Conservation (phyloP, 1,140 invertebrate species). For the Drosophila albomicans region DNA sequence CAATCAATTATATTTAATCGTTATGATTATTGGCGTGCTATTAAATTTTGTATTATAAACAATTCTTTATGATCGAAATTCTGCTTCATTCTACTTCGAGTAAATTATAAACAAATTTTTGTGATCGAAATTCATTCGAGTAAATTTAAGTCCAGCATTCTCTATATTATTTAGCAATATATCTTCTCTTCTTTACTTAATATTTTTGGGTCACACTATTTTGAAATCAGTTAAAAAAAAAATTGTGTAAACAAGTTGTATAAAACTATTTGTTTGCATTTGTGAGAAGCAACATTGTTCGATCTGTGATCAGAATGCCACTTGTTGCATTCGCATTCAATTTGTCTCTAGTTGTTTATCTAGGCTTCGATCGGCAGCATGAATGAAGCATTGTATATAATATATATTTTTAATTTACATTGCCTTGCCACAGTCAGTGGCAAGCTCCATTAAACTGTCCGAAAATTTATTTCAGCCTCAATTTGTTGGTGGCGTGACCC, state of each 20-base stretch:
- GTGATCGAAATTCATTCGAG: background rate
- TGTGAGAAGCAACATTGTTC: slow-evolving; percentile 17
- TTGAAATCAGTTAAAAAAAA: slow-evolving; percentile 33
- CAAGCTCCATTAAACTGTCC: slow-evolving; percentile 61
- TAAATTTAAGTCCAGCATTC: slow-evolving; percentile 2
- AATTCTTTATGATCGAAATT: too few species aligned
- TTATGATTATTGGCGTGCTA: too few species aligned
- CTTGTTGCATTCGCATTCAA: slow-evolving; percentile 47
- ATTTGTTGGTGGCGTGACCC: slow-evolving; percentile 75
- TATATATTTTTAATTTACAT: slow-evolving; percentile 36
- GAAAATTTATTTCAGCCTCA: slow-evolving; percentile 70
- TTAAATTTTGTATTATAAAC: too few species aligned
- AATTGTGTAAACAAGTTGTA: slow-evolving; percentile 23
- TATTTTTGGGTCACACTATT: slow-evolving; percentile 47
- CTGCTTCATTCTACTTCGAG: too few species aligned
- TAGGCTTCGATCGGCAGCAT: slow-evolving; percentile 19
- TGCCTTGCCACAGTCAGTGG: slow-evolving; percentile 22
- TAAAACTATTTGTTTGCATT: slow-evolving; percentile 44
- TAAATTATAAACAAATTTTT: background rate
- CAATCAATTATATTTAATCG: too few species aligned
- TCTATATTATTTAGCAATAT: background rate
- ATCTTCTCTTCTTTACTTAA: slow-evolving; percentile 19
- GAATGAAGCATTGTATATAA: slow-evolving; percentile 4
- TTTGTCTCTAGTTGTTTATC: slow-evolving; percentile 50
- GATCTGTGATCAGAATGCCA: slow-evolving; percentile 40